phyloP scores from a whole-genome alignment of 2,797 vertebrate genomes.

The Hyperoplus immaculatus region DNA sequence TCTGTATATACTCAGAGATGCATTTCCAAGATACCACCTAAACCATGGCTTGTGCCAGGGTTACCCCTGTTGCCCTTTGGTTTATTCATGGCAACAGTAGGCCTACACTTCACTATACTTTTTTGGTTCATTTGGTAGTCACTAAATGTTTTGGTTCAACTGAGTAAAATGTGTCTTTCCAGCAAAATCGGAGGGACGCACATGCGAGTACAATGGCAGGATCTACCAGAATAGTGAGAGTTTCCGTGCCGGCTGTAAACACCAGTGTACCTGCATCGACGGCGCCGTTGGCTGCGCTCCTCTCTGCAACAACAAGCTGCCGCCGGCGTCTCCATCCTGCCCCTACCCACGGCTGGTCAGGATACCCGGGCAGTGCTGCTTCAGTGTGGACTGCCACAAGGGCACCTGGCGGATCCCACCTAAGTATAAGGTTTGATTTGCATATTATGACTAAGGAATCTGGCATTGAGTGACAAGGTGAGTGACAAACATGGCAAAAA shows the following conservation, averaged over 20 bases:
- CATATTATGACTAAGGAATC: neutral
- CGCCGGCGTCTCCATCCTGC: constrained; percentile 78
- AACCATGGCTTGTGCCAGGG: constrained; percentile 24
- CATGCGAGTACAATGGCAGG: constrained; percentile 85
- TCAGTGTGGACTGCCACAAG: constrained; percentile 82
- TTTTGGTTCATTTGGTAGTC: neutral
- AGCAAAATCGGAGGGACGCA: constrained; percentile 86
- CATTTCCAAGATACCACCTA: constrained; percentile 9
- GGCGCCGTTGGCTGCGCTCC: constrained; percentile 85
- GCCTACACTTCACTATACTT: neutral
- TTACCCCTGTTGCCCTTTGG: neutral
- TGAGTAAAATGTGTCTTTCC: constrained; percentile 33
- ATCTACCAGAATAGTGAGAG: constrained; percentile 88
- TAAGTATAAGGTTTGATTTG: constrained; percentile 61
- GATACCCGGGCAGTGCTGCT: constrained; percentile 86
- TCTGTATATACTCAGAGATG: neutral
- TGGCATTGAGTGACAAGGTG: neutral
- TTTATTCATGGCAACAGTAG: neutral
- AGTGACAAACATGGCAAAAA: neutral
- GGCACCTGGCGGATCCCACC: constrained; percentile 72
- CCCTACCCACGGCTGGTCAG: constrained; percentile 82
- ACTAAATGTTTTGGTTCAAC: neutral
- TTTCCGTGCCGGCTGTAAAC: constrained; percentile 86
- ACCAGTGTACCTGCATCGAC: constrained; percentile 88
- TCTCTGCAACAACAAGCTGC: constrained; percentile 83